Base-by-base conservation (phyloP, 2,888 invertebrate species). In the Allophyes oxyacanthae region DNA sequence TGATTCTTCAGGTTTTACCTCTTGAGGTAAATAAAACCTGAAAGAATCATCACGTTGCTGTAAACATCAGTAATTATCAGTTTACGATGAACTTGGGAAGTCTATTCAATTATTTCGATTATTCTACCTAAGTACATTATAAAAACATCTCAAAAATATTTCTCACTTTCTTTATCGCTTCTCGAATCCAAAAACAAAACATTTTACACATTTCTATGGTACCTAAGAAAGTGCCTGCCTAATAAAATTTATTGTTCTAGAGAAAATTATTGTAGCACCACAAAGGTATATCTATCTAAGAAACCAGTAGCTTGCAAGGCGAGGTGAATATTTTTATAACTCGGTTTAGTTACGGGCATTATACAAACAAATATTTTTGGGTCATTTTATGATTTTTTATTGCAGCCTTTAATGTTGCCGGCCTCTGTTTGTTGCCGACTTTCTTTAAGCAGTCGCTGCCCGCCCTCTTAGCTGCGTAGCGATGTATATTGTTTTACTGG, bases 331-430 rank as follows among this genome's bases (percentile, higher is more conserved):
- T 79, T 81, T 84, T 85, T 87, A 85, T 76, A 78, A 75, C 79
- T 64, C 58, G 55, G 67, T 76, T 76, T 76, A 67, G 71, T 74
- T 69, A 76, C 72, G 73, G 76, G 63, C 60, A 78, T 81, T 78
- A 76, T 53, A 69, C 70, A 81, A 80, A 86, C 84, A 87, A 86
- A 84, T 77, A 82, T 85, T 32, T 83, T 84, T 75, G 86, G 77
- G 85, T 81, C 79, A 84, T 82, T 88, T 89, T 88, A 87, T 82
- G 84, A 81, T 85, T 86, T 75, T 90, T 90, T 90, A 91, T 88
- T 84, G 72, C 83, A 64, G 54, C 50, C 81, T 85, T 90, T 89
- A 68, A 88, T 79, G 73, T 81, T 59, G 81, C 88, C 89, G 87
- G 73, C 76, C 63, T 66, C 62, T 67, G 54, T 49, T 56, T 46